Conservation (phyloP, 2,888 invertebrate species). For the Noctua janthe region DNA sequence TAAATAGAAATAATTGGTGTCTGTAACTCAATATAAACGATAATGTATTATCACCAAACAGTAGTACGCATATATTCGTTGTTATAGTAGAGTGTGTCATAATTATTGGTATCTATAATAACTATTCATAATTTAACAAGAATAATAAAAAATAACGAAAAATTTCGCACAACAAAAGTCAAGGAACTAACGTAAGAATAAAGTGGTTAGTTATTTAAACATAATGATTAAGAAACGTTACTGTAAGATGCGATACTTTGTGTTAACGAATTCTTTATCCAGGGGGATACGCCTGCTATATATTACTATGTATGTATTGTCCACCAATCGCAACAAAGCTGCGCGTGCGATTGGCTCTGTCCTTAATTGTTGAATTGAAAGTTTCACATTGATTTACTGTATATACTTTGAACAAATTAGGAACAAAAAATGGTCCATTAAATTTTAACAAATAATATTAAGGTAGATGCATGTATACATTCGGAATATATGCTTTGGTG, state of each 20-base stretch:
- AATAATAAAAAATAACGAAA: conserved; percentile 80
- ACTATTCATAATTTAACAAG: conserved; percentile 77
- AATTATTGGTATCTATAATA: conserved; percentile 75
- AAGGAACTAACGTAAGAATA: conserved; percentile 86
- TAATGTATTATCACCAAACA: conserved; percentile 75
- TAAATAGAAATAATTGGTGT: conserved; percentile 86
- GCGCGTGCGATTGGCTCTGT: conserved; percentile 58
- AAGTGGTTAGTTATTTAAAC: conserved; percentile 80
- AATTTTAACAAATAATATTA: conserved; percentile 85
- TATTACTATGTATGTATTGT: conserved; percentile 69
- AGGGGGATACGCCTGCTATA: conserved; percentile 63
- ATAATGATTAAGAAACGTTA: conserved; percentile 74
- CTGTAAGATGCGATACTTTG: conserved; percentile 70
- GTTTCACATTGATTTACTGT: conserved; percentile 78
- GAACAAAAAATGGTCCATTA: conserved; percentile 89
- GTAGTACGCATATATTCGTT: conserved; percentile 82
- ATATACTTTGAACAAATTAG: conserved; percentile 85
- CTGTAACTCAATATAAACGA: conserved; percentile 83
- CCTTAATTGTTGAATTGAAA: conserved; percentile 65
- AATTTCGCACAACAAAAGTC: conserved; percentile 89
- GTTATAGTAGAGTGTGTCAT: conserved; percentile 87
- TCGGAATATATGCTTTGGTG: conserved; percentile 80
- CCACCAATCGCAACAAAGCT: conserved; percentile 59
- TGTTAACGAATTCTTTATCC: conserved; percentile 55
- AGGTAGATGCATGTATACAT: conserved; percentile 83